A percentile compares a stretch with the other conserved stretches of the same genome.
These are phyloP conservation scores for Propithecus deckenii DNA, from an alignment of 2,797 vertebrate species.

Conservation along the genomic window DNA sequence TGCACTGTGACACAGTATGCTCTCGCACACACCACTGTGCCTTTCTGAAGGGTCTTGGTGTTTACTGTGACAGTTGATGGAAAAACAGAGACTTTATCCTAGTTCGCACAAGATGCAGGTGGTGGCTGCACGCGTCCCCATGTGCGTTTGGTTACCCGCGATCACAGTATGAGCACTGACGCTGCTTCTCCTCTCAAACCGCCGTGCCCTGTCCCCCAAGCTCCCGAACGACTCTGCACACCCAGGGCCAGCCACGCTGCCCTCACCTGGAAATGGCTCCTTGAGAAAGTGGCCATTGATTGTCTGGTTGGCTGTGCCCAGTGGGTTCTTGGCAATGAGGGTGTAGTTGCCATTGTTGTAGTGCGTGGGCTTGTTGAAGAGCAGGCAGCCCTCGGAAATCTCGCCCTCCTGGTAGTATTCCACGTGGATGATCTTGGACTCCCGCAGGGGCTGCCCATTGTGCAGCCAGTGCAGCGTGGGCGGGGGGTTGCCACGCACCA, in stretches of 20 bases:
- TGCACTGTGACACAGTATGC: accelerated
- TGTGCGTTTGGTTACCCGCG: accelerated
- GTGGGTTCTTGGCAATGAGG: constrained; percentile 92
- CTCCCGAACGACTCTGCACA: accelerated
- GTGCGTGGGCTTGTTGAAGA: constrained; percentile 97
- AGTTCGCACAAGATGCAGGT: accelerated
- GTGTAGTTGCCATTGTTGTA: constrained; percentile 99
- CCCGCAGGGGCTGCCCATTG: constrained; percentile 89
- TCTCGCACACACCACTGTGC: too few species aligned
- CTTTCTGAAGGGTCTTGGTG: neutral
- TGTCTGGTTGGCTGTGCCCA: constrained; percentile 93
- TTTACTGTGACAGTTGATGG: neutral
- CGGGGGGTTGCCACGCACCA: constrained; percentile 94
- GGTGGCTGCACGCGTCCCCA: accelerated
- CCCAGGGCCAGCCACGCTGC: neutral
- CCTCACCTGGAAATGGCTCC: constrained; percentile 88
- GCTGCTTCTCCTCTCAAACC: neutral
- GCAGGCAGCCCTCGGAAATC: constrained; percentile 95
- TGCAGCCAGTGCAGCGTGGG: constrained; percentile 95
- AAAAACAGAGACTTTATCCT: neutral
- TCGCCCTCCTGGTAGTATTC: constrained; percentile 94
- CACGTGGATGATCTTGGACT: constrained; percentile 91
- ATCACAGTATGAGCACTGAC: accelerated
- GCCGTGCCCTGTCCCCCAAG: accelerated
- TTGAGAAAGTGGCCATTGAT: constrained; percentile 95